A percentile compares a stretch with the other conserved stretches of the same genome.
Evolutionary conservation across 2,113 vertebrate species (phyloP).

Genomic region (Caretta caretta): DNA sequence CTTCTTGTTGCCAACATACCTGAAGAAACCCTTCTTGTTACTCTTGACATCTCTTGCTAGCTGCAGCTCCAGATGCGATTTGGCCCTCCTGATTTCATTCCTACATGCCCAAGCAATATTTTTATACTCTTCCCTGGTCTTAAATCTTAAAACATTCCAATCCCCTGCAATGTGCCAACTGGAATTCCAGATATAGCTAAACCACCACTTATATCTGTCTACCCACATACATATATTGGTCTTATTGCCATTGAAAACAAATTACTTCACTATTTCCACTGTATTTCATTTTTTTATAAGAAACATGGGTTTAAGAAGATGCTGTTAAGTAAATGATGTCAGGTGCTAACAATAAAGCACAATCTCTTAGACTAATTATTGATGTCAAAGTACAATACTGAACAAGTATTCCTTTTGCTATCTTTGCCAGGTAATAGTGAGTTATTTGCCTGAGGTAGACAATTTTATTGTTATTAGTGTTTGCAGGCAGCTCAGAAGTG

Average conservation of each 20-base stretch:
- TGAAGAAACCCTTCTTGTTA: no score
- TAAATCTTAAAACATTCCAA: background rate
- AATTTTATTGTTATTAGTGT: background rate
- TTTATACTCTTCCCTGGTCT: no score
- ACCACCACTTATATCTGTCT: background rate
- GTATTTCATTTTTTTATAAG: background rate
- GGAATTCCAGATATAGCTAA: background rate
- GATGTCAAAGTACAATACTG: background rate
- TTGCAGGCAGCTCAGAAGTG: background rate
- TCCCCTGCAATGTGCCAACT: background rate
- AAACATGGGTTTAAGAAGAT: constrained; percentile 10
- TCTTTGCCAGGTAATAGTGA: background rate
- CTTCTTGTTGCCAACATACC: no score
- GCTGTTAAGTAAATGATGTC: background rate
- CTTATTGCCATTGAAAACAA: background rate
- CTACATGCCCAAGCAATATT: no score
- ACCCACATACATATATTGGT: background rate
- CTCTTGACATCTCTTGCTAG: no score
- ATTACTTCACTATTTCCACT: background rate
- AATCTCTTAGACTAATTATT: constrained; percentile 18
- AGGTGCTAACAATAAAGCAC: background rate
- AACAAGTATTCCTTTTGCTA: background rate
- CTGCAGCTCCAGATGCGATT: no score
- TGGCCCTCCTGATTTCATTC: no score
- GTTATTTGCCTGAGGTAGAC: background rate